Percentiles rank a stretch among this genome's conserved stretches.
These are phyloP conservation scores for Anisognathus igniventris DNA, from an alignment of 2,797 vertebrate genomes.

Conservation along the genomic window DNA sequence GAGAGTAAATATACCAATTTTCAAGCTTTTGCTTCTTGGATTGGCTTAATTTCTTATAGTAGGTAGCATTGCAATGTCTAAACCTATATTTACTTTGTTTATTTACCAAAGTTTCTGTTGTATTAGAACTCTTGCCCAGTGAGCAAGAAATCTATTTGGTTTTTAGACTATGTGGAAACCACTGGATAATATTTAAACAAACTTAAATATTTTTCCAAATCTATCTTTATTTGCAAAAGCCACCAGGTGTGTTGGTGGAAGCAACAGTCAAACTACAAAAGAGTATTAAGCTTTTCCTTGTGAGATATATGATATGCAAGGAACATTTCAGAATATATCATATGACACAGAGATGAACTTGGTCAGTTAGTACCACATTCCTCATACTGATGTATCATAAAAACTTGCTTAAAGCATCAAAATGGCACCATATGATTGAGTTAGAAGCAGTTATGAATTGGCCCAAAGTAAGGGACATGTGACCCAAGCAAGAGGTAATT, in stretches of 20 bases:
- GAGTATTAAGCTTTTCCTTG: not conserved
- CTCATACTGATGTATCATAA: not conserved
- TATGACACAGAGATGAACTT: not conserved
- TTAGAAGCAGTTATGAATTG: not conserved
- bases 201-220: not conserved
- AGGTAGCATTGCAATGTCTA: not conserved
- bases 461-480: not conserved
- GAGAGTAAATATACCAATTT: not conserved
- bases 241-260: not conserved
- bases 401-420: not conserved
- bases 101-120: not conserved
- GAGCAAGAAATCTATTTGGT: conserved; percentile 49
- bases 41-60: not conserved
- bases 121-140: conserved; percentile 34
- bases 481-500: not conserved
- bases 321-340: not conserved
- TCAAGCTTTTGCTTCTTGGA: not conserved
- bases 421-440: not conserved
- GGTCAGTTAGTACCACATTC: no score
- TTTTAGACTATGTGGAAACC: conserved; percentile 64
- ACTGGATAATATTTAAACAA: conserved; percentile 64
- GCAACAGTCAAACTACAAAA: not conserved
- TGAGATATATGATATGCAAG: not conserved
- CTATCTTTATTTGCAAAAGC: not conserved
- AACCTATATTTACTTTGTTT: not conserved